A percentile compares a stretch with the other conserved stretches of the same genome.
Evolutionary conservation across 2,888 invertebrate genomes (phyloP).

Genomic region (Maniola hyperantus): DNA sequence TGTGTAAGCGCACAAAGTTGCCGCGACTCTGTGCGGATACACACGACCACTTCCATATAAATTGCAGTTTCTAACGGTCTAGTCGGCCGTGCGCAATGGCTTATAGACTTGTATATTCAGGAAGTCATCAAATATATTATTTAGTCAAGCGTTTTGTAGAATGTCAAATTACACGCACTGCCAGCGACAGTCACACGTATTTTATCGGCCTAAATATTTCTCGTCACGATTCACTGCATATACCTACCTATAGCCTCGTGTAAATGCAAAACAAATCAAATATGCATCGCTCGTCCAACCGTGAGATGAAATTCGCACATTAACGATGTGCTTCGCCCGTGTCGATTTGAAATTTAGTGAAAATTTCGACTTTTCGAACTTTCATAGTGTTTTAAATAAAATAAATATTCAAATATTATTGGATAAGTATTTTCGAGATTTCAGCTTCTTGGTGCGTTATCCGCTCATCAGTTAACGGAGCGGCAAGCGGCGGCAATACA

Average conservation of each 20-base stretch:
- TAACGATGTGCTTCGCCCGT: conserved; percentile 46
- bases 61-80: too few relatives aligned
- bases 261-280: conserved; percentile 79
- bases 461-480: too few relatives aligned
- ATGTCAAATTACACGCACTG: conserved; percentile 7
- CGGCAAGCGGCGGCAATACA: too few relatives aligned
- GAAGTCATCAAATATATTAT: not conserved
- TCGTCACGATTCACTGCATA: conserved; percentile 47
- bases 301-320: conserved; percentile 75
- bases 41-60: too few relatives aligned
- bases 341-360: conserved; percentile 38
- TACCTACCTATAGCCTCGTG: conserved; percentile 49
- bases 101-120: not conserved
- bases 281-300: conserved; percentile 74
- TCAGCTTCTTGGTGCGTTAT: too few relatives aligned
- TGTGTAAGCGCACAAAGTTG: too few relatives aligned
- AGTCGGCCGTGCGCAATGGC: too few relatives aligned
- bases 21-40: too few relatives aligned
- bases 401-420: not conserved
- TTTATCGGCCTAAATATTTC: conserved; percentile 60
- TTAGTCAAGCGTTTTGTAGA: conserved; percentile 2
- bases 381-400: not conserved
- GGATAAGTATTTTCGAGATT: too few relatives aligned
- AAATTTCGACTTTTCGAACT: conserved; percentile 28
- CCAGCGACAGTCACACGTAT: conserved; percentile 10